Percentiles rank a stretch among this genome's conserved stretches.
Evolutionary conservation across 2,113 vertebrate species (phyloP).

Genomic region (Poeciliopsis occidentalis): DNA sequence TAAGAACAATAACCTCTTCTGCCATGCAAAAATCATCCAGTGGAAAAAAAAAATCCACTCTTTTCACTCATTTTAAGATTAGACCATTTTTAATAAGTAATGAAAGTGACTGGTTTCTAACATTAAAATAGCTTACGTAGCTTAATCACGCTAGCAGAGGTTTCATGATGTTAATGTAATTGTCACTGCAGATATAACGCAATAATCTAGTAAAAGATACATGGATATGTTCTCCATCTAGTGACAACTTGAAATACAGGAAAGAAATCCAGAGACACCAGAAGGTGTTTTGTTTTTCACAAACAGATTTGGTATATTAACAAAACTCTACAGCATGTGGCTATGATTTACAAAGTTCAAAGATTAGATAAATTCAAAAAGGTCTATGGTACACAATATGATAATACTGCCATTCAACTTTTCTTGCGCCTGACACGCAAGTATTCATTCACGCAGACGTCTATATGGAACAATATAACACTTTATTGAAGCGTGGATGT

Average conservation of each 20-base stretch:
- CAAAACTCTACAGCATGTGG: constrained; percentile 9
- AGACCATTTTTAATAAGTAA: neutral
- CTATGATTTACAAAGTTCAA: constrained; percentile 32
- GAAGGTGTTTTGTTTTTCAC: constrained; percentile 5
- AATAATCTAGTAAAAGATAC: neutral
- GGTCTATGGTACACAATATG: constrained; percentile 25
- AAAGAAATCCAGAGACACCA: neutral
- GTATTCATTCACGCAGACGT: constrained; percentile 68
- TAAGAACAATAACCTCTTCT: too few species aligned
- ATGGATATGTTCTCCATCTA: neutral
- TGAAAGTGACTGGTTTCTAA: neutral
- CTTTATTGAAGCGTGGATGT: constrained; percentile 68
- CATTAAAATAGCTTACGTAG: neutral
- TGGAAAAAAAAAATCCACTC: neutral
- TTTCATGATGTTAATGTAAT: constrained; percentile 19
- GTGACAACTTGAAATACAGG: constrained; percentile 12
- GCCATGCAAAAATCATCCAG: too few species aligned
- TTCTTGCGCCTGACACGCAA: constrained; percentile 55
- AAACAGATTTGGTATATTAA: constrained; percentile 14
- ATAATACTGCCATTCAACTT: constrained; percentile 55
- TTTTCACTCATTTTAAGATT: neutral
- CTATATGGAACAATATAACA: constrained; percentile 67
- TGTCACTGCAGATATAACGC: constrained; percentile 27
- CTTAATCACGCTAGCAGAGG: neutral
- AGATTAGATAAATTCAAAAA: constrained; percentile 27